Conservation (phyloP, 1,140 invertebrate genomes). For the Pogonus chalceus region DNA sequence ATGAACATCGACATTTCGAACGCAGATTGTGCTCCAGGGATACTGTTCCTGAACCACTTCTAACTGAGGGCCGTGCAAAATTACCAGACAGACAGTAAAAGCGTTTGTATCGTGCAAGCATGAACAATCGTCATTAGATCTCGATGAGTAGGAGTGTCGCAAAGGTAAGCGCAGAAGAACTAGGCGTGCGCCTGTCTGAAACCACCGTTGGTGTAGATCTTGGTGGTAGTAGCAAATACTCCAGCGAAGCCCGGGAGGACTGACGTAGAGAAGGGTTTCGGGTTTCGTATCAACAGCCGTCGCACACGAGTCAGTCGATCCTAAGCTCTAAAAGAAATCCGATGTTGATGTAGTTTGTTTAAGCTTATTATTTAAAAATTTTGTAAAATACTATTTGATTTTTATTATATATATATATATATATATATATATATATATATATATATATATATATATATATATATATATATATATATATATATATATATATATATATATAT, state of each 20-base stretch:
- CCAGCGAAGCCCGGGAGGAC: slow-evolving; percentile 72
- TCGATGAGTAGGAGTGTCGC: slow-evolving; percentile 64
- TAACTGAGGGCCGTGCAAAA: slow-evolving; percentile 43
- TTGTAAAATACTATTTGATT: too few relatives aligned
- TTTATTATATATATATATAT: slow-evolving; percentile 6
- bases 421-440: slow-evolving; percentile 9
- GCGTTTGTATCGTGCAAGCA: too few relatives aligned
- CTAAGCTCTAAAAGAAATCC: slow-evolving; percentile 60
- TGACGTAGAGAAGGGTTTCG: slow-evolving; percentile 86
- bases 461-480: slow-evolving; percentile 7
- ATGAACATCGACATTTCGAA: slow-evolving; percentile 73
- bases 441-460: slow-evolving; percentile 9
- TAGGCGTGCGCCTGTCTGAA: slow-evolving; percentile 67
- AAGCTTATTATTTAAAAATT: too few relatives aligned
- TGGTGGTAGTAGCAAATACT: slow-evolving; percentile 84
- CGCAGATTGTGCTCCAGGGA: slow-evolving; percentile 57
- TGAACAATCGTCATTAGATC: slow-evolving; percentile 39
- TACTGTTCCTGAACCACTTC: slow-evolving; percentile 43
- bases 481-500: slow-evolving; percentile 9
- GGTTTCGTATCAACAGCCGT: slow-evolving; percentile 85
- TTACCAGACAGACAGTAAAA: too few relatives aligned
- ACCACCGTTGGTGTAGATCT: slow-evolving; percentile 73
- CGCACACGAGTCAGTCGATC: slow-evolving; percentile 83
- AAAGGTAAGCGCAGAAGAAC: slow-evolving; percentile 62
- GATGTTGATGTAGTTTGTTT: slow-evolving; percentile 35